Evolutionary conservation across 2,113 vertebrate species (phyloP).

Genomic region (Casuarius casuarius): DNA sequence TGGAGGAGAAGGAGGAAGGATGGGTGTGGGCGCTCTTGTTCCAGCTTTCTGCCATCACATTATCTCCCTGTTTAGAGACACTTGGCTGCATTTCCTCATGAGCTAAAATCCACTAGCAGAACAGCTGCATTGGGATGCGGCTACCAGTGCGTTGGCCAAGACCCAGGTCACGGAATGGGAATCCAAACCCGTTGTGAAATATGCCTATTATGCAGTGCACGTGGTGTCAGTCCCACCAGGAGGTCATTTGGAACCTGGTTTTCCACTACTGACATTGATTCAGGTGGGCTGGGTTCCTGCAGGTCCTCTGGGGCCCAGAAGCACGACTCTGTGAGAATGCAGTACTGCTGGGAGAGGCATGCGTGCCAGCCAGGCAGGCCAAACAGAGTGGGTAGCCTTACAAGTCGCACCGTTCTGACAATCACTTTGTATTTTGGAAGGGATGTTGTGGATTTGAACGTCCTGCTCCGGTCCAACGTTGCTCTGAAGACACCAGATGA

Average conservation of each 20-base stretch:
- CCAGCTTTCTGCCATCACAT: background rate
- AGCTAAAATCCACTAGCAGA: background rate
- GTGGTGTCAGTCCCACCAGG: background rate
- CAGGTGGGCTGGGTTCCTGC: background rate
- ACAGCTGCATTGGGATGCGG: background rate
- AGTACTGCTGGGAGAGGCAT: background rate
- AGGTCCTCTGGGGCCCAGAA: background rate
- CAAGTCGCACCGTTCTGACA: background rate
- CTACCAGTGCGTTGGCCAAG: background rate
- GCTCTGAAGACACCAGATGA: slow-evolving; percentile 74
- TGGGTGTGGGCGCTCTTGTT: background rate
- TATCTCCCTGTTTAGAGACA: background rate
- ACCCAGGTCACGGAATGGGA: background rate
- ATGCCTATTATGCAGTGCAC: background rate
- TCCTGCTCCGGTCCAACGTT: slow-evolving; percentile 70
- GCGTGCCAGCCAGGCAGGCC: background rate
- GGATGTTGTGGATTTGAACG: slow-evolving; percentile 45
- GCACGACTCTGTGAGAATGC: background rate
- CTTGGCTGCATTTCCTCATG: background rate
- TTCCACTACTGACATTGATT: background rate
- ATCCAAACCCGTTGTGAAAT: background rate
- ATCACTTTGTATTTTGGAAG: slow-evolving; percentile 67
- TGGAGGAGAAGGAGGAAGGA: background rate
- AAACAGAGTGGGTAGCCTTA: background rate
- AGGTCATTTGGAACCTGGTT: background rate